Percentiles rank a stretch among this genome's conserved stretches.
phyloP scores from a whole-genome alignment of 2,113 vertebrate species.

The human (Homo sapiens) region GRCh38 chr3:124908001-124908500 shows the following conservation, averaged over 20 bases:
- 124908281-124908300: background rate
- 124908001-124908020: background rate
- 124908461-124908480: background rate
- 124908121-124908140: rapidly evolving
- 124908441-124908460: constrained; percentile 17
- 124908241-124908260: background rate
- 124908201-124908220: rapidly evolving
- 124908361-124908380: constrained; percentile 17
- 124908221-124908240: constrained; percentile 59
- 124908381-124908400: background rate
- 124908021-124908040: background rate
- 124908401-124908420: background rate
- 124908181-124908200: background rate
- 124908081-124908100: too few species aligned
- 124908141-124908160: constrained; percentile 50
- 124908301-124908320: constrained; percentile 55
- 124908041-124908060: background rate
- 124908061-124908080: background rate
- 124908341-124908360: constrained; percentile 55
- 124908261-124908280: constrained; percentile 28
- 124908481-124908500: background rate
- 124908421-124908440: background rate
- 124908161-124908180: rapidly evolving
- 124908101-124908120: background rate
- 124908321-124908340: background rate